These are phyloP conservation scores for Drosophila siamana DNA, from an alignment of 2,888 invertebrate genomes.

Conservation along the genomic window DNA sequence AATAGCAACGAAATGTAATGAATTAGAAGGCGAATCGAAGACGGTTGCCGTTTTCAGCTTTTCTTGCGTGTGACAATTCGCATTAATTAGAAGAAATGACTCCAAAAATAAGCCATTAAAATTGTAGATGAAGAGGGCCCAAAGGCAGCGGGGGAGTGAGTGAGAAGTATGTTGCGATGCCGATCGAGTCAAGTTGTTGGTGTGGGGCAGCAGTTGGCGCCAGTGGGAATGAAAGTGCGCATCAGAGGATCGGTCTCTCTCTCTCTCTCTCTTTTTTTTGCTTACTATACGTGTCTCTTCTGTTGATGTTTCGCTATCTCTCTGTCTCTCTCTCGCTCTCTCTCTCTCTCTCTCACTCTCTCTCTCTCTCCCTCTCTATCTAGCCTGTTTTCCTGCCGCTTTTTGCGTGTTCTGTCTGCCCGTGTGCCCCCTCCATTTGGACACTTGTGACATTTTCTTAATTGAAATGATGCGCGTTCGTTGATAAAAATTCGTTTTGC, in stretches of 20 bases:
- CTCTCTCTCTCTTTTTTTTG: not conserved
- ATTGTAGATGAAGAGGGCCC: no score
- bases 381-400: slow-evolving; percentile 26
- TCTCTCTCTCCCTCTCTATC: no score
- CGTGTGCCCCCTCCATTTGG: slow-evolving; percentile 65
- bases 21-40: slow-evolving; percentile 76
- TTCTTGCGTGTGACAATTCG: slow-evolving; percentile 81
- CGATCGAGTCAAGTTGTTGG: slow-evolving; percentile 30
- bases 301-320: not conserved
- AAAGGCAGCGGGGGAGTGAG: not conserved
- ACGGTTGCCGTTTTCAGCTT: slow-evolving; percentile 45
- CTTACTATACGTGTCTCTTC: no score
- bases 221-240: slow-evolving; percentile 60
- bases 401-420: slow-evolving; percentile 49
- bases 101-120: slow-evolving; percentile 75
- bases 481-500: slow-evolving; percentile 81
- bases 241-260: not conserved
- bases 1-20: slow-evolving; percentile 59
- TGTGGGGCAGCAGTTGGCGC: slow-evolving; percentile 7
- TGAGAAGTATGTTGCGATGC: not conserved
- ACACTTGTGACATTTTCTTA: slow-evolving; percentile 81
- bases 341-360: not conserved
- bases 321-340: not conserved
- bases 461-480: slow-evolving; percentile 82
- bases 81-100: slow-evolving; percentile 78